These are phyloP conservation scores for Netelia inedita DNA, from an alignment of 2,888 invertebrate species.

Conservation along the genomic window DNA sequence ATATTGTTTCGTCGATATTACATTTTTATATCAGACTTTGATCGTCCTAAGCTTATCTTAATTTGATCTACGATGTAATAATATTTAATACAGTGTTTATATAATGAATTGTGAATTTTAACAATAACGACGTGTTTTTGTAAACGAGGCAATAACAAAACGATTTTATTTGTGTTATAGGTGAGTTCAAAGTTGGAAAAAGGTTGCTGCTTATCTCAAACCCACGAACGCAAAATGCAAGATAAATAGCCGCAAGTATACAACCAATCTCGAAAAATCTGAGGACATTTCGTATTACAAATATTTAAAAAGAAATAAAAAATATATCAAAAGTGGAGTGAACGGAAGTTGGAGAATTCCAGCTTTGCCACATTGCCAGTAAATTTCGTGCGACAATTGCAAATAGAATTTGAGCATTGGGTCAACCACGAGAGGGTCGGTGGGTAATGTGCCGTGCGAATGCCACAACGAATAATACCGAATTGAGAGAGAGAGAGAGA, in stretches of 20 bases:
- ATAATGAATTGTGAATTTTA: no score
- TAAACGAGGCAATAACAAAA: background rate
- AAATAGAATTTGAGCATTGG: slow-evolving; percentile 39
- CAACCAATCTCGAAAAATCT: background rate
- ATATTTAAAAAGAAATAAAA: no score
- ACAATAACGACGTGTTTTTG: background rate
- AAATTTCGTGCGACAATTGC: slow-evolving; percentile 30
- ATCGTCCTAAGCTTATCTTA: slow-evolving; percentile 33
- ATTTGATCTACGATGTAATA: no score
- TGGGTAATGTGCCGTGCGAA: slow-evolving; percentile 41
- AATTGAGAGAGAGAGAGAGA: background rate
- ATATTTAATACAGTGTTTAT: no score
- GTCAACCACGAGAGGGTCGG: slow-evolving; percentile 28
- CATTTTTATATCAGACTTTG: slow-evolving; percentile 27
- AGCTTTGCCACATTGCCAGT: background rate
- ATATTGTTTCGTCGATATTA: slow-evolving; percentile 30
- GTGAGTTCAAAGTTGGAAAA: slow-evolving; percentile 32
- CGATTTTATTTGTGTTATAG: slow-evolving; percentile 46
- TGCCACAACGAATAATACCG: background rate
- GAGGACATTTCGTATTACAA: no score
- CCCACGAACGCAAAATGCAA: background rate
- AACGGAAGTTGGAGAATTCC: no score
- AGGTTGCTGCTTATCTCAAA: background rate
- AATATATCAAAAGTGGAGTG: no score
- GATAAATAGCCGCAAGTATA: background rate